A percentile compares a stretch with the other conserved stretches of the same genome.
Evolutionary conservation across 2,797 vertebrate genomes (phyloP).

Genomic region (Staurois parvus): DNA sequence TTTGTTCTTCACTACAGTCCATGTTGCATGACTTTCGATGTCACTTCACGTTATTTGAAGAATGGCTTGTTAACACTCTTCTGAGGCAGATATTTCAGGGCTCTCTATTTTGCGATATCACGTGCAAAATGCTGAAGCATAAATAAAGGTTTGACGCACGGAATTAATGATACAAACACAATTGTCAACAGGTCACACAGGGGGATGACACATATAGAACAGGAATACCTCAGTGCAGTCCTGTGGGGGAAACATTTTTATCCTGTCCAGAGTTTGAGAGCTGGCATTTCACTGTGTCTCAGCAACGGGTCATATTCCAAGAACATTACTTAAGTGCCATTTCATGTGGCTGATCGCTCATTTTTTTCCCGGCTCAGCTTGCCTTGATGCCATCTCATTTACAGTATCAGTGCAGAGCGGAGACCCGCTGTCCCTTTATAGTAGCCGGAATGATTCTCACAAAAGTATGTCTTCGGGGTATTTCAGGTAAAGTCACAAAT

Average conservation of each 20-base stretch:
- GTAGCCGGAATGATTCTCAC: constrained; percentile 50
- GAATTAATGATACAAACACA: constrained; percentile 41
- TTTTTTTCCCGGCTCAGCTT: constrained; percentile 59
- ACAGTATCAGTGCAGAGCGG: constrained; percentile 51
- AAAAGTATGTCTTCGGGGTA: constrained; percentile 46
- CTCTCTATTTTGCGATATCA: constrained; percentile 8
- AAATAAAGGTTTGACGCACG: constrained; percentile 24
- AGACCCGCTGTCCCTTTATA: constrained; percentile 51
- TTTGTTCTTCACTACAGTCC: too few relatives aligned
- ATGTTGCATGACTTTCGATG: too few relatives aligned
- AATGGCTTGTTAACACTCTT: background rate
- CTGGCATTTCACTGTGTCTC: constrained; percentile 46
- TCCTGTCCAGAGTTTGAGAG: constrained; percentile 47
- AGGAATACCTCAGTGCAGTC: constrained; percentile 36
- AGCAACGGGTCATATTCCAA: constrained; percentile 52
- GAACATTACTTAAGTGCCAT: constrained; percentile 60
- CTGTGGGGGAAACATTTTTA: constrained; percentile 42
- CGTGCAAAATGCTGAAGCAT: constrained; percentile 16
- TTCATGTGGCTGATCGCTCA: constrained; percentile 53
- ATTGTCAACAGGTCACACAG: constrained; percentile 39
- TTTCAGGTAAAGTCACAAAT: constrained; percentile 46
- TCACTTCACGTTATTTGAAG: too few relatives aligned
- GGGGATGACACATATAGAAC: constrained; percentile 41
- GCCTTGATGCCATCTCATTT: constrained; percentile 58
- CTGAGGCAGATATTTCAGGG: background rate